These are phyloP conservation scores for Apolygus lucorum DNA, from an alignment of 1,140 invertebrate species.

Conservation along the genomic window DNA sequence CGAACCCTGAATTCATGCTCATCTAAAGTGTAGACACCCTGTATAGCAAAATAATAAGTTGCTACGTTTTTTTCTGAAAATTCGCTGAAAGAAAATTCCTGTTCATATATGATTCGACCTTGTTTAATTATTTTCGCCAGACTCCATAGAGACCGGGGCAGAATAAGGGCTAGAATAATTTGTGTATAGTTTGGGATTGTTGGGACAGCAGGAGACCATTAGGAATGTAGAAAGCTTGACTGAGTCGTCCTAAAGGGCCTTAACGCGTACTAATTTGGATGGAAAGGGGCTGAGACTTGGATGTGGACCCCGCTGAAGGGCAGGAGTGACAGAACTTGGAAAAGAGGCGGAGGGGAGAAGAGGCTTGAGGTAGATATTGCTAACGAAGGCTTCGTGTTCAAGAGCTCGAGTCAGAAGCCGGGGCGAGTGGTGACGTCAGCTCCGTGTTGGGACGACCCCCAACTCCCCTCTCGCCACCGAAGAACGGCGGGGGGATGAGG, in stretches of 20 bases:
- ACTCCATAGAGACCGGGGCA: too few relatives aligned
- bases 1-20: too few relatives aligned
- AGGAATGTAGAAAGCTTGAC: conserved; percentile 17
- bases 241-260: conserved; percentile 7
- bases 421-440: conserved; percentile 20
- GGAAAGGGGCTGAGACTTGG: not conserved
- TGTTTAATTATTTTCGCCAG: too few relatives aligned
- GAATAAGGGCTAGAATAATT: too few relatives aligned
- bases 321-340: not conserved
- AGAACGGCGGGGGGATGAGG: too few relatives aligned
- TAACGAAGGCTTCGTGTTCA: conserved; percentile 23
- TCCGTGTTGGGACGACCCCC: not conserved
- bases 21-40: too few relatives aligned
- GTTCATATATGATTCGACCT: too few relatives aligned
- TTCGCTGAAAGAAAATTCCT: too few relatives aligned
- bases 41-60: too few relatives aligned
- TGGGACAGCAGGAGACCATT: conserved; percentile 36
- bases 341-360: conserved; percentile 3
- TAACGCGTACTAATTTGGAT: not conserved
- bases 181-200: conserved; percentile 32
- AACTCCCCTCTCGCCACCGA: too few relatives aligned
- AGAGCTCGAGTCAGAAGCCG: conserved; percentile 12
- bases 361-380: conserved; percentile 18
- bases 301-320: not conserved
- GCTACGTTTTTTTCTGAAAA: too few relatives aligned